phyloP scores from a whole-genome alignment of 2,888 invertebrate genomes.

The Zhuqinia jingwanae region DNA sequence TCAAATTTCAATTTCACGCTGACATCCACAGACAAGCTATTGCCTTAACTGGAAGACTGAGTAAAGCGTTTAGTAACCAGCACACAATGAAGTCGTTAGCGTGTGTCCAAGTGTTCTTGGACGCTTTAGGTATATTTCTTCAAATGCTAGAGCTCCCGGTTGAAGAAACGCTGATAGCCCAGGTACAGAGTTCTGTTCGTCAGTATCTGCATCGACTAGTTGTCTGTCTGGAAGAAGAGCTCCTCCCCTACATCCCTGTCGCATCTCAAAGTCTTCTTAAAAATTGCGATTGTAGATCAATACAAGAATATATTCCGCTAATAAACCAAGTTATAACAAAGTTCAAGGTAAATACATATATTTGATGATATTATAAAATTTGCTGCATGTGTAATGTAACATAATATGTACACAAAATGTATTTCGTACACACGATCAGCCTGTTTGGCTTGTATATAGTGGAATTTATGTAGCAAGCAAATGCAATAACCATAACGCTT shows the following conservation, averaged over 20 bases:
- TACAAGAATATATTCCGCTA: constrained; percentile 83
- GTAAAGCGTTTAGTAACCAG: constrained; percentile 84
- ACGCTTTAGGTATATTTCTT: constrained; percentile 83
- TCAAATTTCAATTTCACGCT: constrained; percentile 41
- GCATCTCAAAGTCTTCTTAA: constrained; percentile 82
- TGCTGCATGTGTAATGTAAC: too few relatives aligned
- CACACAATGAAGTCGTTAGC: constrained; percentile 83
- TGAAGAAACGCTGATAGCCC: constrained; percentile 68
- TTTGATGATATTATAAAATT: background rate
- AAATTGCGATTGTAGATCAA: constrained; percentile 79
- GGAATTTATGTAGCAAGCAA: background rate
- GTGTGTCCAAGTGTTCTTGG: constrained; percentile 82
- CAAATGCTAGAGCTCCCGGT: constrained; percentile 81
- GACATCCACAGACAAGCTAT: constrained; percentile 81
- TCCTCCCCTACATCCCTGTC: constrained; percentile 83
- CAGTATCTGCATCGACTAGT: constrained; percentile 84
- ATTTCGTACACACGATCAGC: too few relatives aligned
- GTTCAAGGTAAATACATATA: constrained; percentile 82
- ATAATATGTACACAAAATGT: background rate
- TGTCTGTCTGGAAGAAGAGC: constrained; percentile 83
- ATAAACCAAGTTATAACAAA: constrained; percentile 84
- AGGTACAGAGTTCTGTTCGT: constrained; percentile 82
- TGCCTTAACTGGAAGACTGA: constrained; percentile 83
- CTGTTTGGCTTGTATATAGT: too few relatives aligned
- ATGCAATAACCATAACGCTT: background rate